A percentile compares a stretch with the other conserved stretches of the same genome.
Conservation (phyloP, 2,113 vertebrate genomes). For the Ciconia maguari region DNA sequence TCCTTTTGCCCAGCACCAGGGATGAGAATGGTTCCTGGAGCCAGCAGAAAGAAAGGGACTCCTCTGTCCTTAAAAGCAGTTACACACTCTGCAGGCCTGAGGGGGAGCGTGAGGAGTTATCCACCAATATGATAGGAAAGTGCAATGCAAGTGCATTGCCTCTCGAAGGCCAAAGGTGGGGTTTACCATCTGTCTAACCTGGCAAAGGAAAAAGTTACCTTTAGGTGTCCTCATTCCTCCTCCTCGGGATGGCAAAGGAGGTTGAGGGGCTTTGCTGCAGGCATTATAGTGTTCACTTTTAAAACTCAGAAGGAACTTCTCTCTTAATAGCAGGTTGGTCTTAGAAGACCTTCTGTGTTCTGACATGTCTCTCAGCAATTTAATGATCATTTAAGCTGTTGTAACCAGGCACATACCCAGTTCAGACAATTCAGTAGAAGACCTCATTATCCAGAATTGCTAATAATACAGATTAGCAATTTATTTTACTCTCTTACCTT, state of each 20-base stretch:
- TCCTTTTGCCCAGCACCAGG: neutral
- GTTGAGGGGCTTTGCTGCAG: neutral
- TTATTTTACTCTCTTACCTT: neutral
- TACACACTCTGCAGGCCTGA: too few relatives aligned
- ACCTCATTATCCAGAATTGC: neutral
- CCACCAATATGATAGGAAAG: neutral
- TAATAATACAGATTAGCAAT: neutral
- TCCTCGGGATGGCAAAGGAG: neutral
- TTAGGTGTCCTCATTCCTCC: neutral
- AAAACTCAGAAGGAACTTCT: neutral
- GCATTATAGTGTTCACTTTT: neutral
- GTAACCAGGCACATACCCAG: neutral
- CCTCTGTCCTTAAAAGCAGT: neutral
- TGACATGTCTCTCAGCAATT: neutral
- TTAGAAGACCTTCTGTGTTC: neutral
- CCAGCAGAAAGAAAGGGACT: neutral
- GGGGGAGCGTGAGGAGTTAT: neutral
- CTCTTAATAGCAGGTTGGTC: neutral
- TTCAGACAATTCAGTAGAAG: neutral
- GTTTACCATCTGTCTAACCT: neutral
- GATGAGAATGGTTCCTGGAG: neutral
- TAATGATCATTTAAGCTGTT: neutral
- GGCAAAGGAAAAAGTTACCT: neutral
- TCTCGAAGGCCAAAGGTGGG: neutral
- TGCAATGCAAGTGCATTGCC: neutral